Base-by-base conservation (phyloP, 1,140 invertebrate species). In the Uloborus diversus region DNA sequence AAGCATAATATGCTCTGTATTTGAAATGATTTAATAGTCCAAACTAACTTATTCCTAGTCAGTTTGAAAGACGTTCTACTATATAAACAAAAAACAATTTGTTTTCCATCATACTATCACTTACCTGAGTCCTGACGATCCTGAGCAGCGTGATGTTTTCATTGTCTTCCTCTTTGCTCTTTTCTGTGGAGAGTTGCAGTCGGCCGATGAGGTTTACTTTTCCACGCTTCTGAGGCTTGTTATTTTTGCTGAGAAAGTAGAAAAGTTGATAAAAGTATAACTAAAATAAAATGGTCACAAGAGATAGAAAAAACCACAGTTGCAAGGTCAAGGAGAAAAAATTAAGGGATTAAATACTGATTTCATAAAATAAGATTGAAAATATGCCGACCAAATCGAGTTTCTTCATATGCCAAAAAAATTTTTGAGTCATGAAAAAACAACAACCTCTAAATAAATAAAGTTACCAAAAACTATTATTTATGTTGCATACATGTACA, bases 81-180 rank as follows among this genome's bases (percentile, higher is more conserved):
- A 42, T 42, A 42, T 42, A 42, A 42, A 2, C 17, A 2, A 42
- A 42, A 42, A 42, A 42, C 37, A 42, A 0, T 13, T 42, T 17
- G 17, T 17, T 1, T 42, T 42, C 9, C 17, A 13, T 9, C 17
- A 42, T 2, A 42, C 1, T 13, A 42, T 42, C 17, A 23, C 84
- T 82, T 86, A 91, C 91, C 89, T 93, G 92, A 53, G 93, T 92
- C 85, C 97, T 89, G 81, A 98, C 89, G 86, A 98, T 97, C 85
- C 97, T 91, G 47, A 99, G 89, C 86, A 98, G 96, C 82, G 98
- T 94, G 85, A 99, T 99, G 51, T 95, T 96, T 88, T 98, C 96
- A 88, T 98, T 98, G 86, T 99, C 95, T 87, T 97, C 97, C 85
- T 98, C 93, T 88, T 96, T 95, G 81, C 94, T 96, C 78, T 96